Percentiles rank a stretch among this genome's conserved stretches.
Evolutionary conservation across 1,140 invertebrate species (phyloP).

Genomic region (Dinoponera quadriceps): DNA sequence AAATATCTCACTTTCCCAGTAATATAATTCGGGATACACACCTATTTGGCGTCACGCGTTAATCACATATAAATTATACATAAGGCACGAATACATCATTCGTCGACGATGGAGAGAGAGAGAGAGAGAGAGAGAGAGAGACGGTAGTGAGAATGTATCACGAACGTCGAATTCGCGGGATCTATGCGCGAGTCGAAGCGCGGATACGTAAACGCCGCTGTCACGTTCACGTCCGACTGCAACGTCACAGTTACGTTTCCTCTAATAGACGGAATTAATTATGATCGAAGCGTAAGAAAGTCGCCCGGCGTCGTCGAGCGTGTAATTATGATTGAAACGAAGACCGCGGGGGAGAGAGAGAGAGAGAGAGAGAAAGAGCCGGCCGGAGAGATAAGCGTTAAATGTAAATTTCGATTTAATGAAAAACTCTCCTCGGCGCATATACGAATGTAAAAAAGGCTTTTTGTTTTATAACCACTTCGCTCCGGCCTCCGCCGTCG

Average conservation of each 20-base stretch:
- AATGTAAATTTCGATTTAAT: slow-evolving; percentile 35
- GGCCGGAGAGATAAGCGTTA: slow-evolving; percentile 9
- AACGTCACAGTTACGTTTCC: slow-evolving; percentile 8
- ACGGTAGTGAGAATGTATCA: not conserved
- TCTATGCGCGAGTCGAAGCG: not conserved
- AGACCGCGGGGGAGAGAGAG: too few relatives aligned
- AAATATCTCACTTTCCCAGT: too few relatives aligned
- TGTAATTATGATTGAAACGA: slow-evolving; percentile 47
- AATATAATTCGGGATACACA: too few relatives aligned
- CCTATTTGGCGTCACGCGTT: too few relatives aligned
- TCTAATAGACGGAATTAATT: slow-evolving; percentile 23
- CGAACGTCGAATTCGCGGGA: not conserved
- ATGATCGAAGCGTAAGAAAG: slow-evolving; percentile 49
- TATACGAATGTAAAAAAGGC: slow-evolving; percentile 39
- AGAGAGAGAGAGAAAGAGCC: not conserved
- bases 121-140: too few relatives aligned
- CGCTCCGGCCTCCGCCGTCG: slow-evolving; percentile 14
- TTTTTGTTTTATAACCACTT: slow-evolving; percentile 52
- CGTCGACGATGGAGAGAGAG: too few relatives aligned
- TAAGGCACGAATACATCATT: too few relatives aligned
- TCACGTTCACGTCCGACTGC: slow-evolving; percentile 25
- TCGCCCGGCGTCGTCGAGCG: not conserved
- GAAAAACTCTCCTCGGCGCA: slow-evolving; percentile 22
- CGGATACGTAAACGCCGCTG: slow-evolving; percentile 1
- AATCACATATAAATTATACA: too few relatives aligned